Evolutionary conservation across 2,888 invertebrate species (phyloP).

Genomic region (Sinhomidia bicolor): DNA sequence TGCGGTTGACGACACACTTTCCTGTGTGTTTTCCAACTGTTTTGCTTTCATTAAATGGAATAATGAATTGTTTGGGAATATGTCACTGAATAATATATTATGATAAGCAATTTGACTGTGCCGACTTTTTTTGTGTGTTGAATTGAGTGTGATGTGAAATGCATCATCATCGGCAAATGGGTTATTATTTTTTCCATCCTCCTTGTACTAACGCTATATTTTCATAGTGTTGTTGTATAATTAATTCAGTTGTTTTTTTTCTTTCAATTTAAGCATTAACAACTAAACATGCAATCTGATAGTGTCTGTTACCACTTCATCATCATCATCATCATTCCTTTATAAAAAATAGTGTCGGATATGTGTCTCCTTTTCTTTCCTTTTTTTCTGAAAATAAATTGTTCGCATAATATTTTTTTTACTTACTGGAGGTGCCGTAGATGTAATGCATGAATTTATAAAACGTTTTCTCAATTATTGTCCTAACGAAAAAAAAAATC

Average conservation of each 20-base stretch:
- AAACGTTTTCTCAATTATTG: not conserved
- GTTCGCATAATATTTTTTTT: not conserved
- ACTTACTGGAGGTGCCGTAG: not conserved
- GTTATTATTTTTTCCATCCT: not conserved
- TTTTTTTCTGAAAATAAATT: constrained; percentile 19
- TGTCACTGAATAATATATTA: constrained; percentile 61
- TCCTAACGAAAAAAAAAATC: not conserved
- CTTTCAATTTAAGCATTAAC: constrained; percentile 62
- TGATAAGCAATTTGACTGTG: constrained; percentile 59
- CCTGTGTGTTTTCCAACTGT: constrained; percentile 48
- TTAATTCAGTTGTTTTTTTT: constrained; percentile 56
- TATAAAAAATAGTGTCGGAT: not conserved
- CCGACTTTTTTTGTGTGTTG: not conserved
- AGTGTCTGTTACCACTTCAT: constrained; percentile 50
- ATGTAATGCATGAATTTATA: not conserved
- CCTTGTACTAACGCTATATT: not conserved
- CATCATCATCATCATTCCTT: not conserved
- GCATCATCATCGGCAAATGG: constrained; percentile 21
- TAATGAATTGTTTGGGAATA: constrained; percentile 71
- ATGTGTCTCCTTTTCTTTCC: not conserved
- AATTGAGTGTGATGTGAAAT: constrained; percentile 21
- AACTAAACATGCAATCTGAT: constrained; percentile 67
- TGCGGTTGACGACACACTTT: not conserved
- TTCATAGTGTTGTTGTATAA: constrained; percentile 42
- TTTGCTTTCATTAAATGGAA: constrained; percentile 72